Conservation (phyloP, 2,113 vertebrate species). For the Platysternon megacephalum region DNA sequence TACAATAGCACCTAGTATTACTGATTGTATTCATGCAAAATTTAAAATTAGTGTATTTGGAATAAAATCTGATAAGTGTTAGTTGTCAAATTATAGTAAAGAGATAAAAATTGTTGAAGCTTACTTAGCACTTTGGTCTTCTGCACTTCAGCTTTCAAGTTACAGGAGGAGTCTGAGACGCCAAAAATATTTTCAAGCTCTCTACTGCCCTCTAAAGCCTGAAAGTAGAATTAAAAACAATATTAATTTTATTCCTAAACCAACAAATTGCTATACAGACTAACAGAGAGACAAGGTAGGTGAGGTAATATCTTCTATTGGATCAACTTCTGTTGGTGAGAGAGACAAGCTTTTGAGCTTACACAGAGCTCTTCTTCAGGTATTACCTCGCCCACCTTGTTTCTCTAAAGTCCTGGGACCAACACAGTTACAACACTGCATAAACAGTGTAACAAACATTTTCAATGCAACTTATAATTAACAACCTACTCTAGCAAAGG, state of each 20-base stretch:
- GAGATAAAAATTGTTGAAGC: slow-evolving; percentile 15
- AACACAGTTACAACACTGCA: background rate
- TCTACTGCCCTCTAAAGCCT: slow-evolving; percentile 90
- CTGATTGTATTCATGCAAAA: background rate
- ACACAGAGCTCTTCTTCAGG: background rate
- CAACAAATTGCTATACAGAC: background rate
- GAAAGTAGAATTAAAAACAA: slow-evolving; percentile 24
- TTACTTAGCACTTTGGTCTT: slow-evolving; percentile 83
- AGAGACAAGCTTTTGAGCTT: background rate
- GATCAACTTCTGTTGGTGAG: background rate
- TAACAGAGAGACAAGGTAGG: background rate
- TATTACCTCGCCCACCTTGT: background rate
- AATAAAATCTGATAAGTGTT: background rate
- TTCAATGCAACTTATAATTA: background rate
- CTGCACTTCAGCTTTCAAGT: slow-evolving; percentile 77
- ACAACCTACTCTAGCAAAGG: background rate
- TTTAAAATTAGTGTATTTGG: background rate
- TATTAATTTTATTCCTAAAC: background rate
- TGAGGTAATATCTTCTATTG: background rate
- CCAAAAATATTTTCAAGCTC: slow-evolving; percentile 83
- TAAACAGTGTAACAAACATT: background rate
- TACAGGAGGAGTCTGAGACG: background rate
- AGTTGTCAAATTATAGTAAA: background rate
- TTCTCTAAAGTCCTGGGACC: background rate
- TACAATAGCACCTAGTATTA: background rate